phyloP scores from a whole-genome alignment of 35 echinoderm and acorn worm genomes.

The Acanthaster planci region DNA sequence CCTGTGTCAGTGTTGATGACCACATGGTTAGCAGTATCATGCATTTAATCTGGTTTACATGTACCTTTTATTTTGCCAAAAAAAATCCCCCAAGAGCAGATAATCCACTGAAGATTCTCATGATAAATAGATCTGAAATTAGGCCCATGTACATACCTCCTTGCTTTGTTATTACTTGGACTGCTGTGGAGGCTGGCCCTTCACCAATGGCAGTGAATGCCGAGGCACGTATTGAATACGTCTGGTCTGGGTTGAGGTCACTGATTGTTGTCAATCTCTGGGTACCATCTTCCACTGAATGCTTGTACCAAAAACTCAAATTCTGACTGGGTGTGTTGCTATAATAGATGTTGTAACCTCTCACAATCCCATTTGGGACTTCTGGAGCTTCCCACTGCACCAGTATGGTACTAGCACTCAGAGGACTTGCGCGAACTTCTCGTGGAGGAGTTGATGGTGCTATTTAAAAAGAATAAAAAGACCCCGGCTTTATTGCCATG shows the following conservation, averaged over 20 bases:
- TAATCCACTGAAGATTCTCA: neutral
- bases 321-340: constrained; percentile 66
- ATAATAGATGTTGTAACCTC: constrained; percentile 89
- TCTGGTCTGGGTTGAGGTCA: constrained; percentile 78
- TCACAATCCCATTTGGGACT: constrained; percentile 79
- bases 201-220: constrained; percentile 81
- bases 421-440: constrained; percentile 74
- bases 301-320: constrained; percentile 67
- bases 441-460: constrained; percentile 71
- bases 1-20: too few species aligned
- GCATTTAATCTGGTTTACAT: too few species aligned
- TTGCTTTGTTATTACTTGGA: constrained; percentile 93
- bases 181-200: constrained; percentile 69
- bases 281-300: constrained; percentile 26
- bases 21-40: too few species aligned
- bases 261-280: constrained; percentile 73
- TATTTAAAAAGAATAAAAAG: constrained; percentile 36
- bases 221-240: constrained; percentile 83
- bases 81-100: too few species aligned
- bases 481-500: neutral
- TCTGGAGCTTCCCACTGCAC: constrained; percentile 81
- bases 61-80: too few species aligned
- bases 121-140: too few species aligned
- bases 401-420: constrained; percentile 91
- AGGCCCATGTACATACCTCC: constrained; percentile 56